phyloP scores from a whole-genome alignment of 2,888 invertebrate species.

The Phytoseiulus persimilis region DNA sequence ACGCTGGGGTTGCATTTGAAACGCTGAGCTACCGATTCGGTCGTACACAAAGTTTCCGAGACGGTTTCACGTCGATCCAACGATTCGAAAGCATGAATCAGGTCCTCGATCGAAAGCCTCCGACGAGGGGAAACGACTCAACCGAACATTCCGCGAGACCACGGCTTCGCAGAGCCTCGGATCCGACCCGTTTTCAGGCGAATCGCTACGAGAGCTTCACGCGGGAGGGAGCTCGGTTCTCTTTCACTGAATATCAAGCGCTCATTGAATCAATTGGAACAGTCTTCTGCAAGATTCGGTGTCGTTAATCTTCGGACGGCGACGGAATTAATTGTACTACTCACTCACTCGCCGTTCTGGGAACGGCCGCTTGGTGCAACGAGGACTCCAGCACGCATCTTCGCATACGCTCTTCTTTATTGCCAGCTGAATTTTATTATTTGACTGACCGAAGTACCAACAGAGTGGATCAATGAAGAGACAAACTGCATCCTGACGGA shows the following conservation, averaged over 20 bases:
- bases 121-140: too few relatives aligned
- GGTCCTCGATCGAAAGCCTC: too few relatives aligned
- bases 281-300: background rate
- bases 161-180: too few relatives aligned
- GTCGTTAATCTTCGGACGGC: background rate
- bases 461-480: background rate
- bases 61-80: too few relatives aligned
- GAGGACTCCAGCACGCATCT: background rate
- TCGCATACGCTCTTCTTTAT: background rate
- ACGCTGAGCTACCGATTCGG: too few relatives aligned
- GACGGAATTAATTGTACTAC: background rate
- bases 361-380: background rate
- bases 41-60: too few relatives aligned
- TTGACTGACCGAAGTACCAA: background rate
- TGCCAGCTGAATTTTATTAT: background rate
- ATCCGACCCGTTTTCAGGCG: too few relatives aligned
- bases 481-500: background rate
- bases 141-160: too few relatives aligned
- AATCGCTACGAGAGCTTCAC: too few relatives aligned
- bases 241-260: background rate
- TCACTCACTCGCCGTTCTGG: background rate
- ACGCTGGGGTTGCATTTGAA: background rate
- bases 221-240: background rate
- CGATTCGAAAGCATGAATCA: too few relatives aligned
- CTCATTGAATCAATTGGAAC: background rate